Conservation (phyloP, 2,888 invertebrate genomes). For the Spisula subtruncata region DNA sequence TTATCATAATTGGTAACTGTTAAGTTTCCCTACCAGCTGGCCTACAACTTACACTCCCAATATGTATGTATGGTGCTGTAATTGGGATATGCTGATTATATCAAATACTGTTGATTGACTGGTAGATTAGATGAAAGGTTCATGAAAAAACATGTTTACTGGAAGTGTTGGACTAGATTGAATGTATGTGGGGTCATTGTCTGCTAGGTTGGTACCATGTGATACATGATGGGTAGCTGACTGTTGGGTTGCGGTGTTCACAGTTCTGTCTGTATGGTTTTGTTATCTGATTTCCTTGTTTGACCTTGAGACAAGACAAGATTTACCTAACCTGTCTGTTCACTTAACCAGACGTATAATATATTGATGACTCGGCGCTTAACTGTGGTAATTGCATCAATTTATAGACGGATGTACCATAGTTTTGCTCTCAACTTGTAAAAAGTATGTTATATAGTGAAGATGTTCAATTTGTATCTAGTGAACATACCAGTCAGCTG, state of each 20-base stretch:
- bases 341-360: background rate
- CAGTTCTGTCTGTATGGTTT: background rate
- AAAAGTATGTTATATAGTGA: background rate
- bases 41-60: background rate
- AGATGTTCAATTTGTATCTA: constrained; percentile 21
- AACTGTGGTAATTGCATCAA: too few relatives aligned
- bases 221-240: background rate
- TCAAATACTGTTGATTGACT: too few relatives aligned
- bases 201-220: background rate
- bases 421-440: too few relatives aligned
- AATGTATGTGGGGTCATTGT: background rate
- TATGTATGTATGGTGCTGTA: too few relatives aligned
- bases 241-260: too few relatives aligned
- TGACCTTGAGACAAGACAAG: constrained; percentile 10
- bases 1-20: background rate
- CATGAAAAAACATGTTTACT: too few relatives aligned
- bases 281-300: constrained; percentile 13
- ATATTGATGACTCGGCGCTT: too few relatives aligned
- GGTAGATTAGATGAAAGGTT: too few relatives aligned
- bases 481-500: background rate
- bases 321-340: constrained; percentile 4
- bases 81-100: too few relatives aligned
- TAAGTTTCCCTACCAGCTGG: background rate
- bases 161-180: too few relatives aligned
- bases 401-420: too few relatives aligned